These are phyloP conservation scores for Etheostoma cragini DNA, from an alignment of 2,113 vertebrate species.

Conservation along the genomic window DNA sequence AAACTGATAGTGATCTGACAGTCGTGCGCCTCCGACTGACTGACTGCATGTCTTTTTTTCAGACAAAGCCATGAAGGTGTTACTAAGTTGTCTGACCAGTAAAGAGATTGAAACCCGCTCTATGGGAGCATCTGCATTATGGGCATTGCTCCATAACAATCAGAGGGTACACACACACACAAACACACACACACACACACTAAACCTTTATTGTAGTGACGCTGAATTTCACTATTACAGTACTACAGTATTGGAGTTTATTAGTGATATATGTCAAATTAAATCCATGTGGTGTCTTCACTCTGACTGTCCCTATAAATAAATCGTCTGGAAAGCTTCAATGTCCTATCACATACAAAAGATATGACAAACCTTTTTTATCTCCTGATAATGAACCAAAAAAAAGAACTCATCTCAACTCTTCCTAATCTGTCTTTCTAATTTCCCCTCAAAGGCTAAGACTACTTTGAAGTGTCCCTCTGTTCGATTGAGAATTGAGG, in stretches of 20 bases:
- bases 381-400: constrained; percentile 24
- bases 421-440: constrained; percentile 30
- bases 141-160: constrained; percentile 94
- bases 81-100: constrained; percentile 89
- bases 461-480: constrained; percentile 92
- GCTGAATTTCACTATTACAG: constrained; percentile 13
- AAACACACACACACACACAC: neutral
- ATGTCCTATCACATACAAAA: neutral
- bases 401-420: constrained; percentile 5
- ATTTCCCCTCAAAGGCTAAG: constrained; percentile 88
- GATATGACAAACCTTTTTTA: constrained; percentile 8
- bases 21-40: neutral
- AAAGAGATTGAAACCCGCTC: constrained; percentile 81
- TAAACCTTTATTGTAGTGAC: constrained; percentile 10
- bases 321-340: constrained; percentile 23
- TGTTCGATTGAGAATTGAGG: constrained; percentile 90
- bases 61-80: constrained; percentile 88
- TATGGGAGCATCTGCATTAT: constrained; percentile 92
- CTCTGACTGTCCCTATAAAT: constrained; percentile 9
- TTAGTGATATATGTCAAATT: constrained; percentile 34
- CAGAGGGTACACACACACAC: constrained; percentile 88
- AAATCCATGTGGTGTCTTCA: constrained; percentile 13
- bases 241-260: constrained; percentile 15
- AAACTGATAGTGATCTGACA: neutral
- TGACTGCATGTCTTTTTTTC: constrained; percentile 24